A percentile compares a stretch with the other conserved stretches of the same genome.
Evolutionary conservation across 1,140 invertebrate genomes (phyloP).

Genomic region (Penaeus vannamei): DNA sequence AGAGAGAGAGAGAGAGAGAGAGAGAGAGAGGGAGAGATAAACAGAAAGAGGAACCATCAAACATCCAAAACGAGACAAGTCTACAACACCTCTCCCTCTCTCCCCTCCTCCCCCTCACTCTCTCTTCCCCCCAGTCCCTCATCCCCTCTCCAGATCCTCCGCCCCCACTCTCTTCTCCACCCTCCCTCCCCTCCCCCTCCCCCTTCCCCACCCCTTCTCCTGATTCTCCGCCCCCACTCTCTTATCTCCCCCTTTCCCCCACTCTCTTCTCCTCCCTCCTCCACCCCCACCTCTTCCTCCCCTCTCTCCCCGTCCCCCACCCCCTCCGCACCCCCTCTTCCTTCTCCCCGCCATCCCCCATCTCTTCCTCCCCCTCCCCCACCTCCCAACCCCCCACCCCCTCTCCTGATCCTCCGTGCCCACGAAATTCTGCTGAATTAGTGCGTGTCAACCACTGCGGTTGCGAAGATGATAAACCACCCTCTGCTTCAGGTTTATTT

Average conservation of each 20-base stretch:
- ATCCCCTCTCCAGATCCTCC: not conserved
- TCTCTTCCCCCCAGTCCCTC: not conserved
- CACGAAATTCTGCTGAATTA: conserved; percentile 6
- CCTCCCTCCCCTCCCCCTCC: too few relatives aligned
- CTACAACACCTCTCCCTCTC: not conserved
- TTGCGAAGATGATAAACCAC: conserved; percentile 50
- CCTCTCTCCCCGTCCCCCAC: too few relatives aligned
- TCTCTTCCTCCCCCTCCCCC: not conserved
- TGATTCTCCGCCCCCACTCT: not conserved
- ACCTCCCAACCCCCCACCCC: not conserved
- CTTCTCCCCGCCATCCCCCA: not conserved
- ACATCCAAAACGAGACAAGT: too few relatives aligned
- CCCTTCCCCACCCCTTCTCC: not conserved
- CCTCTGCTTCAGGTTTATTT: conserved; percentile 36
- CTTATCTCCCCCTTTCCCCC: too few relatives aligned
- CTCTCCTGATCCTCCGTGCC: not conserved
- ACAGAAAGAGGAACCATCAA: too few relatives aligned
- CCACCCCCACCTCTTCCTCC: too few relatives aligned
- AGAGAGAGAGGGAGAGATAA: too few relatives aligned
- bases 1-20: not conserved
- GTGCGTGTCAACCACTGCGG: conserved; percentile 53
- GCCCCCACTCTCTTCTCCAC: too few relatives aligned
- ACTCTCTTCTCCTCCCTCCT: too few relatives aligned
- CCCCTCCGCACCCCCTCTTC: not conserved
- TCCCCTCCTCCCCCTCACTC: not conserved